A percentile compares a stretch with the other conserved stretches of the same genome.
phyloP scores from a whole-genome alignment of 2,888 invertebrate species.

The Xestia xanthographa region DNA sequence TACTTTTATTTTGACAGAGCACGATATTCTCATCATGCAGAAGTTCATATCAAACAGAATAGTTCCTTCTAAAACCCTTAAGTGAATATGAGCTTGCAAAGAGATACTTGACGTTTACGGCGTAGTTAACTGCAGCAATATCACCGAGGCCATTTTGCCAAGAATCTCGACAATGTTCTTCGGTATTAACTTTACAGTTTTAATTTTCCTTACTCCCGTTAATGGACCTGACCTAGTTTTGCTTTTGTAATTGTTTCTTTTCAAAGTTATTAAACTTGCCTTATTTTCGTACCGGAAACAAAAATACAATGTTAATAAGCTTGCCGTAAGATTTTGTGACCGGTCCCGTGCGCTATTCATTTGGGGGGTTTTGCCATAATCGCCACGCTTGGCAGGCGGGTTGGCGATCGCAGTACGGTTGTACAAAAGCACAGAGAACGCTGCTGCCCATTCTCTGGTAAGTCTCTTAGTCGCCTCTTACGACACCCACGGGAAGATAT shows the following conservation, averaged over 20 bases:
- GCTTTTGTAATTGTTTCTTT: neutral
- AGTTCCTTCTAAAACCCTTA: neutral
- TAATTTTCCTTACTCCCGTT: conserved; percentile 39
- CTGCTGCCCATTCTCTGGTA: no score
- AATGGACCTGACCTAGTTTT: conserved; percentile 44
- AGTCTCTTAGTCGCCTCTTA: no score
- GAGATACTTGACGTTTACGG: conserved; percentile 38
- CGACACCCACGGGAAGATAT: no score
- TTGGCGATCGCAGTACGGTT: no score
- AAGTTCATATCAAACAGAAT: neutral
- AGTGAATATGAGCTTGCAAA: conserved; percentile 39
- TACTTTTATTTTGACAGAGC: neutral
- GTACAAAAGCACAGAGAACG: no score
- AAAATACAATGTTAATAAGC: neutral
- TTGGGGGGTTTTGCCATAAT: no score
- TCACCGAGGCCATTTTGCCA: conserved; percentile 30
- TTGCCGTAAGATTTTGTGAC: no score
- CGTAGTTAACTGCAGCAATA: conserved; percentile 19
- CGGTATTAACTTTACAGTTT: conserved; percentile 44
- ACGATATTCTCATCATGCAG: neutral
- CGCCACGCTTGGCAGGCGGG: no score
- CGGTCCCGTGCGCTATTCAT: no score
- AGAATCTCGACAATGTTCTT: conserved; percentile 41
- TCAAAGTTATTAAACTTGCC: neutral
- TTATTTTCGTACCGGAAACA: conserved; percentile 13